A percentile compares a stretch with the other conserved stretches of the same genome.
Conservation (phyloP, 2,888 invertebrate genomes). For the Drosophila paramelanica region DNA sequence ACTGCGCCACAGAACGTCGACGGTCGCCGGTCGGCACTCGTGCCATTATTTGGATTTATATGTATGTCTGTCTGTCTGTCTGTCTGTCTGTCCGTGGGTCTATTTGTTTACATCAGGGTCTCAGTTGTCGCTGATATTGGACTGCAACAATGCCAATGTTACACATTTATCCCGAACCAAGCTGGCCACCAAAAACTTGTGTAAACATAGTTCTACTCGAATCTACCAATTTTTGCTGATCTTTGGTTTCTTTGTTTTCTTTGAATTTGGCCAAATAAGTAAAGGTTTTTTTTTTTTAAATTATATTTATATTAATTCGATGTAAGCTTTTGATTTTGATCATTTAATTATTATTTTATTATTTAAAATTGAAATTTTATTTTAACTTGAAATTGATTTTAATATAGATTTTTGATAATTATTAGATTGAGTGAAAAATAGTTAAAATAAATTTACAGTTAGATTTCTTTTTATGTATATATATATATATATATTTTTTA, state of each 20-base stretch:
- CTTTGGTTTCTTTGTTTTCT: background rate
- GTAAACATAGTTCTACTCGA: background rate
- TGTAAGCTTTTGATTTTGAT: too few relatives aligned
- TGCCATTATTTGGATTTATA: conserved; percentile 26
- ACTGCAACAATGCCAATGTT: conserved; percentile 14
- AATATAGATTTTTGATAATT: too few relatives aligned
- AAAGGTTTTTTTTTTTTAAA: too few relatives aligned
- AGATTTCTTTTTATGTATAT: too few relatives aligned
- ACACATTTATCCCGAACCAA: background rate
- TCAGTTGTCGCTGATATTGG: conserved; percentile 11
- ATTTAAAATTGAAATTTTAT: too few relatives aligned
- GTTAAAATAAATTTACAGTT: too few relatives aligned
- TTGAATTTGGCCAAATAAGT: too few relatives aligned
- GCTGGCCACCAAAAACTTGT: background rate
- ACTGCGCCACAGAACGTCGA: conserved; percentile 14
- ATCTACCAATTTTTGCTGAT: background rate
- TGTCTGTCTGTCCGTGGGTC: background rate
- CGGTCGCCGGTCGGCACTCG: conserved; percentile 23
- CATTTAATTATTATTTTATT: too few relatives aligned
- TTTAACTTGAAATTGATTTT: too few relatives aligned
- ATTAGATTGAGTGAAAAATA: too few relatives aligned
- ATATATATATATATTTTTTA: too few relatives aligned
- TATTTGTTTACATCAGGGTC: conserved; percentile 27
- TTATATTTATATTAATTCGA: too few relatives aligned
- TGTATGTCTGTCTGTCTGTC: background rate